Conservation (phyloP, 1,140 invertebrate genomes). For the Rhopalosiphum maidis region DNA sequence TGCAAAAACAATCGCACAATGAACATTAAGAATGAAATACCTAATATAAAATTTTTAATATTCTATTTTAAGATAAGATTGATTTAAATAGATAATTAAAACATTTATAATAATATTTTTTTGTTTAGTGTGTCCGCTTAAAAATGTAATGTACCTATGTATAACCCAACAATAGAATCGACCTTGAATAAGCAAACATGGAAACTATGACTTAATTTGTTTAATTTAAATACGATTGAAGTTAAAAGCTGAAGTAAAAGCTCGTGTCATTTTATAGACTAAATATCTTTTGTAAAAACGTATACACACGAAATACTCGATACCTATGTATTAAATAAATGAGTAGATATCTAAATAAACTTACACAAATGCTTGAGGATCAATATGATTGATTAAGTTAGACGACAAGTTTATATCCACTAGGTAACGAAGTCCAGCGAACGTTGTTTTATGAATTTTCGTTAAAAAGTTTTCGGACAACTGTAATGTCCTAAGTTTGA, state of each 20-base stretch:
- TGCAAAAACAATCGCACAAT: not conserved
- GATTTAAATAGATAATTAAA: not conserved
- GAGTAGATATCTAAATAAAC: constrained; percentile 60
- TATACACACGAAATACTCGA: not conserved
- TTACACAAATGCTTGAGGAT: constrained; percentile 74
- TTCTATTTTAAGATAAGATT: not conserved
- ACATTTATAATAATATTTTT: not conserved
- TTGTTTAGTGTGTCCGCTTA: not conserved
- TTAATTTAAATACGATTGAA: constrained; percentile 41
- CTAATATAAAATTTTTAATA: not conserved
- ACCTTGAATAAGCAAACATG: constrained; percentile 31
- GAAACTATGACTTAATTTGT: constrained; percentile 37
- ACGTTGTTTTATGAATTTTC: constrained; percentile 69
- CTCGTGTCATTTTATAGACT: not conserved
- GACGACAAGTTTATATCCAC: constrained; percentile 74
- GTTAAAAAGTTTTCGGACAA: constrained; percentile 73
- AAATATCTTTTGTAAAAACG: not conserved
- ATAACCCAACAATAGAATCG: constrained; percentile 29
- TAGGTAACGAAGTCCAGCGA: constrained; percentile 71
- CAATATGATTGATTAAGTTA: constrained; percentile 70
- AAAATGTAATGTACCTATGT: not conserved
- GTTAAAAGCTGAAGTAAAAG: constrained; percentile 3
- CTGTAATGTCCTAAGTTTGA: constrained; percentile 73
- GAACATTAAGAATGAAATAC: not conserved
- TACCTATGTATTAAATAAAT: not conserved